Conservation (phyloP, 2,797 vertebrate genomes). For the Apodemus agrarius region DNA sequence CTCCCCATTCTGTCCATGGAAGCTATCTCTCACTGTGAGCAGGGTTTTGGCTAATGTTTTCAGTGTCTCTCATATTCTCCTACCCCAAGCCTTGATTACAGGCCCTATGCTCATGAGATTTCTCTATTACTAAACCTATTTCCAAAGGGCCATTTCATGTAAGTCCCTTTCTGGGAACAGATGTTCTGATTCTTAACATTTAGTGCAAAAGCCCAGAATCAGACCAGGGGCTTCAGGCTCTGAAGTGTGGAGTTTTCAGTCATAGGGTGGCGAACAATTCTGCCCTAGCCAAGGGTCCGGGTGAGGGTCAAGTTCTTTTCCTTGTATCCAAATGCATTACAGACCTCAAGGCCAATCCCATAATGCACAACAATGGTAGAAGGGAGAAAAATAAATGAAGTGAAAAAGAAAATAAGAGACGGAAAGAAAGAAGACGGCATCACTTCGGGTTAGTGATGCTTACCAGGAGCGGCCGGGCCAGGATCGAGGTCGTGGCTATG, state of each 20-base stretch:
- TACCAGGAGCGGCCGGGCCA: neutral
- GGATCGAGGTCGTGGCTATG: fast-evolving
- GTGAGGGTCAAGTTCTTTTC: neutral
- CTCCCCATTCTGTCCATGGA: neutral
- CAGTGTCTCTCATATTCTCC: neutral
- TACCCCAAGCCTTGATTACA: neutral
- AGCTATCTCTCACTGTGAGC: neutral
- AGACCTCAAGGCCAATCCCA: neutral
- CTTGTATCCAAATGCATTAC: neutral
- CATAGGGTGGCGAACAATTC: neutral
- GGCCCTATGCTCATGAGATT: neutral
- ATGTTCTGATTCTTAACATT: neutral
- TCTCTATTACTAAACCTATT: neutral
- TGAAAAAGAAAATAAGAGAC: neutral
- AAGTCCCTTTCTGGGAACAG: neutral
- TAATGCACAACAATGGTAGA: neutral
- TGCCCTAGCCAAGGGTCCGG: neutral
- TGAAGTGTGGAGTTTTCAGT: neutral
- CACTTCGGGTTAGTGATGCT: neutral
- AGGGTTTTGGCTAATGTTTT: neutral
- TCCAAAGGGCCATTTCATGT: neutral
- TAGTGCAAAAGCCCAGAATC: neutral
- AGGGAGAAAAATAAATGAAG: neutral
- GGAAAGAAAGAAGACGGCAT: neutral
- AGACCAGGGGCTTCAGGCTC: neutral